phyloP scores from a whole-genome alignment of 2,797 vertebrate genomes.

The Lagorchestes hirsutus region DNA sequence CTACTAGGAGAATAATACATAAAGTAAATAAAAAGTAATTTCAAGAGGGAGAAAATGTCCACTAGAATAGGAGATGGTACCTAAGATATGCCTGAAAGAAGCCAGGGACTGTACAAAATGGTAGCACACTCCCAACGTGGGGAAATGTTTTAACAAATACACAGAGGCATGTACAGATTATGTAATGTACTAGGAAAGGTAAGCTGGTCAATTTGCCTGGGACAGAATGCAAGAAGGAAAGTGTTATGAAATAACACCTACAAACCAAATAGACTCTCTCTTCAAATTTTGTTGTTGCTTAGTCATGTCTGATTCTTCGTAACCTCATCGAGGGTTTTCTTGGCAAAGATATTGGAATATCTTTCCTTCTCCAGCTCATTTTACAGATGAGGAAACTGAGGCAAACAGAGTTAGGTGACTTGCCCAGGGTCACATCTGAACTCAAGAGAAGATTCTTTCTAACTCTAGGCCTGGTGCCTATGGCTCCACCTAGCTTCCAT shows the following conservation, averaged over 20 bases:
- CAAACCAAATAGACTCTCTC: not conserved
- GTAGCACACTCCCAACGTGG: not conserved
- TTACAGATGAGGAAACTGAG: not conserved
- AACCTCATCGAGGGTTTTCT: not conserved
- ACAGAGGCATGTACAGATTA: not conserved
- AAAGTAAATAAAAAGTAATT: not conserved
- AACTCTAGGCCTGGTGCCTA: too few species aligned
- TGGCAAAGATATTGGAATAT: not conserved
- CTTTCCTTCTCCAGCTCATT: not conserved
- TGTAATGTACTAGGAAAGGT: too few species aligned
- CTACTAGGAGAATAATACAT: not conserved
- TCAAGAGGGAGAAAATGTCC: not conserved
- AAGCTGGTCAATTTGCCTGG: not conserved
- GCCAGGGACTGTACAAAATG: not conserved
- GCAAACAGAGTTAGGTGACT: not conserved
- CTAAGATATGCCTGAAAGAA: not conserved
- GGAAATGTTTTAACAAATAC: not conserved
- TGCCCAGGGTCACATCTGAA: not conserved
- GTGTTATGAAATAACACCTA: not conserved
- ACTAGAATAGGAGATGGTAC: not conserved
- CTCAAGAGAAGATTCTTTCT: not conserved
- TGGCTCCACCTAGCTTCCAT: too few species aligned
- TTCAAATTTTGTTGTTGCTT: not conserved
- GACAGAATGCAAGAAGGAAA: not conserved
- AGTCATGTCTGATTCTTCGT: not conserved